These are phyloP conservation scores for Digitonthophagus gazella DNA, from an alignment of 2,888 invertebrate species.

Conservation along the genomic window DNA sequence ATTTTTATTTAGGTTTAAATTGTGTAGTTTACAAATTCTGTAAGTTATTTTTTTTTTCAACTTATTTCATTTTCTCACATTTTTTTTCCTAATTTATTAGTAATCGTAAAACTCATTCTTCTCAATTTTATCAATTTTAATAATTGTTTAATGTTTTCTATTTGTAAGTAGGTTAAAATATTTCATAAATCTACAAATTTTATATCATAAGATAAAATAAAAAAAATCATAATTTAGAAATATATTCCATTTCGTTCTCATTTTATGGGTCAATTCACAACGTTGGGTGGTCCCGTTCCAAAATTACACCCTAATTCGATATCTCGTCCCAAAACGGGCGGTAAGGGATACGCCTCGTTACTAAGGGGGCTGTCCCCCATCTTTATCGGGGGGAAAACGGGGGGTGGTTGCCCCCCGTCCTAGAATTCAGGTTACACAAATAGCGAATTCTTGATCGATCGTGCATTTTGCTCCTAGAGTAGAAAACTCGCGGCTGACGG, in stretches of 20 bases:
- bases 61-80: too few species aligned
- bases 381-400: background rate
- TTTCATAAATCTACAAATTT: too few species aligned
- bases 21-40: too few species aligned
- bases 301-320: slow-evolving; percentile 16
- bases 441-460: slow-evolving; percentile 17
- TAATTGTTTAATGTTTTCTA: too few species aligned
- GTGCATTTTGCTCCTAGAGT: background rate
- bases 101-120: too few species aligned
- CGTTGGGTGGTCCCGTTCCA: background rate
- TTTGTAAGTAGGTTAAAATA: too few species aligned
- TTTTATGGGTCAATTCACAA: background rate
- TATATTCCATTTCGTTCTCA: background rate
- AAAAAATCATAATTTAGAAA: background rate
- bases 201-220: too few species aligned
- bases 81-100: too few species aligned
- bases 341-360: slow-evolving; percentile 5
- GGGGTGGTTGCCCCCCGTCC: background rate
- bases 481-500: background rate
- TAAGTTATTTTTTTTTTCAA: too few species aligned
- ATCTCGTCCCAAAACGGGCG: background rate
- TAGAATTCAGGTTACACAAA: slow-evolving; percentile 14
- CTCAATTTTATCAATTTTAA: too few species aligned
- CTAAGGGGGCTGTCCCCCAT: background rate
- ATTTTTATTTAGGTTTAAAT: too few species aligned